These are phyloP conservation scores for Embiotoca jacksoni DNA, from an alignment of 2,113 vertebrate species.

Conservation along the genomic window DNA sequence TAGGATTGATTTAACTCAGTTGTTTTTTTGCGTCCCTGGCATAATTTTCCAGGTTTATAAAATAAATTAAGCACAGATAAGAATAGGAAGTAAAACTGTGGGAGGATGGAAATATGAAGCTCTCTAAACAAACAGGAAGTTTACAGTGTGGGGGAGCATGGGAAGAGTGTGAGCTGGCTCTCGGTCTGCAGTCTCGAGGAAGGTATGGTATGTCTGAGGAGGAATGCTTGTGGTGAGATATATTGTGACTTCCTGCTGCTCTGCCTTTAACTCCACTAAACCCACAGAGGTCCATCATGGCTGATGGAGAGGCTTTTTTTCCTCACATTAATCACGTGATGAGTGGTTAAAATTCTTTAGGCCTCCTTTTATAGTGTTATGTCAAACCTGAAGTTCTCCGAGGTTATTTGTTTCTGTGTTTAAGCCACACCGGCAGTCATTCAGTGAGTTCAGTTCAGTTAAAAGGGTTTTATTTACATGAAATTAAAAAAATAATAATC, in stretches of 20 bases:
- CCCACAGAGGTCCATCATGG: constrained; percentile 1
- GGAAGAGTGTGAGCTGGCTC: constrained; percentile 61
- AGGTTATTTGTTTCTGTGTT: background rate
- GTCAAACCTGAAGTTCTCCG: background rate
- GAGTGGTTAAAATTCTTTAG: too few species aligned
- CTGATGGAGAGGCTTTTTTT: constrained; percentile 11
- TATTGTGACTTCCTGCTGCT: constrained; percentile 27
- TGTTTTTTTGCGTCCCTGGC: constrained; percentile 13
- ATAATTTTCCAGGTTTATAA: constrained; percentile 21
- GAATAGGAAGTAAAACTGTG: constrained; percentile 44
- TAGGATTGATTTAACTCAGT: constrained; percentile 1
- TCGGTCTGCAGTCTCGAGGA: constrained; percentile 52
- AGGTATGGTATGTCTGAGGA: constrained; percentile 55
- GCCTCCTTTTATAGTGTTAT: background rate
- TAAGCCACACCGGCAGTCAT: background rate
- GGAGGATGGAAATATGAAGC: constrained; percentile 57
- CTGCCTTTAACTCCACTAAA: constrained; percentile 8
- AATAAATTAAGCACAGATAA: constrained; percentile 7
- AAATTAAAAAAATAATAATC: too few species aligned
- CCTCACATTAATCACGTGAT: background rate
- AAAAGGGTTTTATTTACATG: too few species aligned
- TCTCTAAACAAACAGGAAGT: constrained; percentile 76
- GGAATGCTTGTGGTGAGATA: constrained; percentile 53
- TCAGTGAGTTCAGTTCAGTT: too few species aligned
- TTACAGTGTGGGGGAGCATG: constrained; percentile 65